phyloP scores from a whole-genome alignment of 2,888 invertebrate species.

The Lordiphosa fenestrarum region DNA sequence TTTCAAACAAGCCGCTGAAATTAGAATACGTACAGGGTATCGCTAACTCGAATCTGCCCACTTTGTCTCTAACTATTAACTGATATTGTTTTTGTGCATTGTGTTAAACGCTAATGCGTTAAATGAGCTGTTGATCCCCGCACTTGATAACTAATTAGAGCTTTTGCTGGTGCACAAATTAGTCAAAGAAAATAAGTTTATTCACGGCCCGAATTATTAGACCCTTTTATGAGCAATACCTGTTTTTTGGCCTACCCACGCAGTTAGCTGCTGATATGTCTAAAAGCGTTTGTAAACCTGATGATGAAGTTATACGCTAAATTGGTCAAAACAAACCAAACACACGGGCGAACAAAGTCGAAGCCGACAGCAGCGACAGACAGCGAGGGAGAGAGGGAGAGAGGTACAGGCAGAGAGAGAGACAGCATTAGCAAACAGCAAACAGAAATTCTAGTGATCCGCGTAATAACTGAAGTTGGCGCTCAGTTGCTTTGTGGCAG shows the following conservation, averaged over 20 bases:
- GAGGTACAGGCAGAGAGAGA: constrained; percentile 4
- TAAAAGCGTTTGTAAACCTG: constrained; percentile 36
- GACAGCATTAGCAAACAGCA: constrained; percentile 16
- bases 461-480: constrained; percentile 60
- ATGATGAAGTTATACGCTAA: constrained; percentile 68
- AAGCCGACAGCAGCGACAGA: constrained; percentile 14
- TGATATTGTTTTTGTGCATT: constrained; percentile 30
- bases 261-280: constrained; percentile 31
- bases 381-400: constrained; percentile 1
- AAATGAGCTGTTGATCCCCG: constrained; percentile 66
- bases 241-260: constrained; percentile 1
- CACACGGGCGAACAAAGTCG: constrained; percentile 25
- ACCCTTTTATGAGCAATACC: neutral
- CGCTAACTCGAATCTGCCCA: neutral
- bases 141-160: constrained; percentile 59
- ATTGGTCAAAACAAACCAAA: constrained; percentile 68
- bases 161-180: constrained; percentile 62
- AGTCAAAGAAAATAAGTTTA: constrained; percentile 12
- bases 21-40: neutral
- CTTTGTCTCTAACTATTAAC: neutral
- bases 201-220: neutral
- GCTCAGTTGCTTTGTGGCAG: constrained; percentile 63
- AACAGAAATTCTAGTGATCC: constrained; percentile 69
- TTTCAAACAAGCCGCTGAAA: too few species aligned
- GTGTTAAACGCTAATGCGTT: constrained; percentile 56